phyloP scores from a whole-genome alignment of 64 coral and sea anemone genomes.

The Dendrophyllia cribrosa region DNA sequence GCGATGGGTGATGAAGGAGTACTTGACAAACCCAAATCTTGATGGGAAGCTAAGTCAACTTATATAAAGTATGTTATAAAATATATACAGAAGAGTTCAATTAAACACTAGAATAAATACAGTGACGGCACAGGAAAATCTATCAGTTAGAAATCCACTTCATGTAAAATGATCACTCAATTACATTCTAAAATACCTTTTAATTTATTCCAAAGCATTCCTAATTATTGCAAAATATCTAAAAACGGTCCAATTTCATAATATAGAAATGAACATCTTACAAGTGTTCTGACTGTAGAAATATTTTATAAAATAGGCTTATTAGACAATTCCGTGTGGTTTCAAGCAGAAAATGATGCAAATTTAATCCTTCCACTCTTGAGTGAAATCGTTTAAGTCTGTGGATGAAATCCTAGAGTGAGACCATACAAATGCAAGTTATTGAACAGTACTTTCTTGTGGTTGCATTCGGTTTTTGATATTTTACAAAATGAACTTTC shows the following conservation, averaged over 20 bases:
- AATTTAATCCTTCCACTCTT: background rate
- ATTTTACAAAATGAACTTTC: no score
- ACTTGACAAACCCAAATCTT: no score
- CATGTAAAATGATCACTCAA: background rate
- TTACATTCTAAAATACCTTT: conserved; percentile 4
- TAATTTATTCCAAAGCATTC: background rate
- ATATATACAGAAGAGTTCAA: background rate
- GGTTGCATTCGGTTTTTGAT: no score
- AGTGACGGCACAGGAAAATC: background rate
- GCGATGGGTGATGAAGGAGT: no score
- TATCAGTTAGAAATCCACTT: background rate
- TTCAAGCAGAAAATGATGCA: background rate
- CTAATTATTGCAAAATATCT: background rate
- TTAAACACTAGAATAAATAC: conserved; percentile 10
- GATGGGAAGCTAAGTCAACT: background rate
- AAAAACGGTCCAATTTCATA: background rate
- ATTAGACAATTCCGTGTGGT: background rate
- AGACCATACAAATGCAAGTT: no score
- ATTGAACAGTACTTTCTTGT: no score
- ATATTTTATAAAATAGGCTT: conserved; percentile 10
- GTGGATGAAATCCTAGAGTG: no score
- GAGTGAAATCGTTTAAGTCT: no score
- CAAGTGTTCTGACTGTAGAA: background rate
- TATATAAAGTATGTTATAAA: background rate
- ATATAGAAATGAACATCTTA: background rate